Percentiles rank a stretch among this genome's conserved stretches.
Evolutionary conservation across 2,797 vertebrate species (phyloP).

Genomic region (Chromis chromis): DNA sequence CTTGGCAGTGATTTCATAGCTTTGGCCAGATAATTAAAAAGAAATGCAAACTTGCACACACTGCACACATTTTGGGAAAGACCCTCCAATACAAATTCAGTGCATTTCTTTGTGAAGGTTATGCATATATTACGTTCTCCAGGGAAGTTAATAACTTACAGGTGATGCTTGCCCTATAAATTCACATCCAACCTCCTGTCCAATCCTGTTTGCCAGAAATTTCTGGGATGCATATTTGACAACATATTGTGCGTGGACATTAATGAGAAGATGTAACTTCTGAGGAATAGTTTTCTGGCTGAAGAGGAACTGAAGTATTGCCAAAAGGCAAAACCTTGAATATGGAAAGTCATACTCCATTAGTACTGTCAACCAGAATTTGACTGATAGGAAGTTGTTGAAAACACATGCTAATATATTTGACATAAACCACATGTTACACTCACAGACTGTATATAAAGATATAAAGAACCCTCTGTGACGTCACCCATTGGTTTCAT

Average conservation of each 20-base stretch:
- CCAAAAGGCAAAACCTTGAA: slow-evolving; percentile 10
- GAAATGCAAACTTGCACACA: neutral
- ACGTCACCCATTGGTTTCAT: too few species aligned
- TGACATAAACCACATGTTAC: neutral
- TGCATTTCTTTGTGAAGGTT: neutral
- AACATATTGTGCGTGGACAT: slow-evolving; percentile 8
- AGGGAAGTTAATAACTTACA: slow-evolving; percentile 23
- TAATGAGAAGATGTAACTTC: slow-evolving; percentile 19
- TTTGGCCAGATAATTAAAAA: slow-evolving; percentile 7
- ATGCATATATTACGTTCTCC: slow-evolving; percentile 6
- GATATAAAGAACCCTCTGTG: too few species aligned
- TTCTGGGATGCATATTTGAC: slow-evolving; percentile 25
- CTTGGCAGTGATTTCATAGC: slow-evolving; percentile 11
- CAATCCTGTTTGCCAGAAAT: slow-evolving; percentile 4
- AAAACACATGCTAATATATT: neutral
- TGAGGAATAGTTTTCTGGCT: slow-evolving; percentile 25
- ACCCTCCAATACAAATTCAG: neutral
- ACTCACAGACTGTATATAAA: neutral
- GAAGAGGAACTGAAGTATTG: neutral
- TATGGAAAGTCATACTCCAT: slow-evolving; percentile 13
- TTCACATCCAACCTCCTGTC: neutral
- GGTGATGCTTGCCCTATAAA: slow-evolving; percentile 23
- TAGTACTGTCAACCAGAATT: slow-evolving; percentile 12
- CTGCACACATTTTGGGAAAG: neutral
- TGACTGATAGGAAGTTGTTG: slow-evolving; percentile 3